Percentiles rank a stretch among this genome's conserved stretches.
These are phyloP conservation scores for Colletes collaris DNA, from an alignment of 2,888 invertebrate genomes.

Conservation along the genomic window DNA sequence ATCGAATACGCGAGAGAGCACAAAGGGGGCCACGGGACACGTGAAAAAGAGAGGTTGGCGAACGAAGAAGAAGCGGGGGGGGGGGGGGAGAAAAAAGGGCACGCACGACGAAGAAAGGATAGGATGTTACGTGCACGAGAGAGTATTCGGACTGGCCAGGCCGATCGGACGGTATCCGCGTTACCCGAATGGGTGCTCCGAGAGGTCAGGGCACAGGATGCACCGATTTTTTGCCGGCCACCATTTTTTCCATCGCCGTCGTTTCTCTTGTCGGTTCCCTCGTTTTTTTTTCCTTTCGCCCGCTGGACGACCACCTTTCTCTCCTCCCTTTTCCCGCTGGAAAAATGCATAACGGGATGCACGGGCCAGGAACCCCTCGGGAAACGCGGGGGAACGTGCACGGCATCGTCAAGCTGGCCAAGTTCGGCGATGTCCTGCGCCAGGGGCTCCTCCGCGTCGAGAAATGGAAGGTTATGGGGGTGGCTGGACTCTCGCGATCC, in stretches of 20 bases:
- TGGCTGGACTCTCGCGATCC: too few relatives aligned
- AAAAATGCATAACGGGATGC: slow-evolving; percentile 73
- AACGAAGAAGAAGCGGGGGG: not conserved
- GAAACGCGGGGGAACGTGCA: slow-evolving; percentile 65
- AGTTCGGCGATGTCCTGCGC: slow-evolving; percentile 31
- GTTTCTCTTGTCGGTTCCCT: slow-evolving; percentile 8
- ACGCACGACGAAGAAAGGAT: slow-evolving; percentile 33
- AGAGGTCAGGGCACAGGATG: slow-evolving; percentile 70
- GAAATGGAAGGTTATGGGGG: too few relatives aligned
- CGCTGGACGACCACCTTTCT: slow-evolving; percentile 5
- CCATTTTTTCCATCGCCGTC: slow-evolving; percentile 29
- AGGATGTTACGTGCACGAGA: slow-evolving; percentile 48
- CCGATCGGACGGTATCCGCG: slow-evolving; percentile 52
- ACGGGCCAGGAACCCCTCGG: slow-evolving; percentile 24
- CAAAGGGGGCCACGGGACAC: slow-evolving; percentile 62
- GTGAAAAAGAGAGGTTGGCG: slow-evolving; percentile 57
- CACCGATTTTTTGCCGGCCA: slow-evolving; percentile 69
- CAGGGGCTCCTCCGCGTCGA: not conserved
- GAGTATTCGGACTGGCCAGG: slow-evolving; percentile 48
- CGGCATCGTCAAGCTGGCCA: slow-evolving; percentile 61
- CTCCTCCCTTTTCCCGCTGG: slow-evolving; percentile 26
- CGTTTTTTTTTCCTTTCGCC: slow-evolving; percentile 7
- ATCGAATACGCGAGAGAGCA: slow-evolving; percentile 71
- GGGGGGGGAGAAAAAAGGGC: slow-evolving; percentile 3
- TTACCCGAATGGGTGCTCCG: slow-evolving; percentile 36